Evolutionary conservation across 2,113 vertebrate species (phyloP).

Genomic region (Platysternon megacephalum): DNA sequence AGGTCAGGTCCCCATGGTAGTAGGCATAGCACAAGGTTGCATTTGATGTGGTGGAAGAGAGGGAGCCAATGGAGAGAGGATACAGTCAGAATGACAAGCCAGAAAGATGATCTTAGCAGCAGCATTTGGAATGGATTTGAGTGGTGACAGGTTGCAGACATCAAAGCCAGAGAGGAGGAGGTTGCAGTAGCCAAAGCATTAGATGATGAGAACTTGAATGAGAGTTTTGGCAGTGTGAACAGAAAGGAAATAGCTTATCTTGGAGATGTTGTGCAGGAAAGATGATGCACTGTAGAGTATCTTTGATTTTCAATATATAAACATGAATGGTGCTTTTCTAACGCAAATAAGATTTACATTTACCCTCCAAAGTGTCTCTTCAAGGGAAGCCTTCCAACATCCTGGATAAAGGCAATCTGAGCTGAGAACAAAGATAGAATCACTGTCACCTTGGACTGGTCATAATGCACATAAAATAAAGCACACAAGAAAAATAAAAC

Average conservation of each 20-base stretch:
- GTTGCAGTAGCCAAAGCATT: neutral
- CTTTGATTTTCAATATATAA: neutral
- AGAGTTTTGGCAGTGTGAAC: neutral
- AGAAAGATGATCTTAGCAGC: neutral
- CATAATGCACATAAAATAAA: neutral
- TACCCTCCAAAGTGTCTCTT: constrained; percentile 88
- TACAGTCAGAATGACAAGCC: neutral
- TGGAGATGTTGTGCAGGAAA: fast-evolving
- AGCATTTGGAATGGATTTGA: neutral
- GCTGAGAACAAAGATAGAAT: constrained; percentile 77
- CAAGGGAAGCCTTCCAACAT: constrained; percentile 89
- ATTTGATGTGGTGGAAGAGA: neutral
- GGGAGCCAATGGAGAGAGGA: neutral
- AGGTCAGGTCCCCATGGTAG: neutral
- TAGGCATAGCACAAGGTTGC: neutral
- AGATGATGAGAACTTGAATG: neutral
- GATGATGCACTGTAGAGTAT: neutral
- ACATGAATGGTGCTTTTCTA: neutral
- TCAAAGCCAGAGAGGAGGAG: neutral
- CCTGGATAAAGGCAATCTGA: constrained; percentile 95
- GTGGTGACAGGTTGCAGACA: neutral
- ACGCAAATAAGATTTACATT: neutral
- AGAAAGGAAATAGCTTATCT: neutral
- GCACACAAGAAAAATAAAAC: neutral
- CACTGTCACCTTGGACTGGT: neutral